Conservation (phyloP, 2,888 invertebrate species). For the Netelia melanura region DNA sequence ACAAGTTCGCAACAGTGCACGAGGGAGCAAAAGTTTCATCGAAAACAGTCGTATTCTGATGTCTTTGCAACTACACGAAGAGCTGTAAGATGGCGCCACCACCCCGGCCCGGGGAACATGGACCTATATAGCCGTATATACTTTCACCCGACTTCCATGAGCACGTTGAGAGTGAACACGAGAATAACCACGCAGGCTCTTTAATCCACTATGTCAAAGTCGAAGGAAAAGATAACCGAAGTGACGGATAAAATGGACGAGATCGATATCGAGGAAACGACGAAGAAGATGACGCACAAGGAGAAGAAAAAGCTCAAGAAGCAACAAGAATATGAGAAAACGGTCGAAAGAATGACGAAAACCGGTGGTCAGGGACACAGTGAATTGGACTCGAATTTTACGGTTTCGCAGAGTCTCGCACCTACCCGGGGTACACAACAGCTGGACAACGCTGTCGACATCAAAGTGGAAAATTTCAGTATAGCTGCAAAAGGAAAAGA, state of each 20-base stretch:
- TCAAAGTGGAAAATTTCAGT: conserved; percentile 99
- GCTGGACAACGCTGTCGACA: conserved; percentile 97
- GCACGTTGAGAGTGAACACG: conserved; percentile 19
- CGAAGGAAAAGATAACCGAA: conserved; percentile 69
- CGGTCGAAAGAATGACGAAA: conserved; percentile 93
- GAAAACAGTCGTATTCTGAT: background rate
- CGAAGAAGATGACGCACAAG: conserved; percentile 93
- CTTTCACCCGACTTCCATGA: conserved; percentile 8
- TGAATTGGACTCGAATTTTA: conserved; percentile 96
- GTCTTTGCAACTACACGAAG: background rate
- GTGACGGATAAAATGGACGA: conserved; percentile 78
- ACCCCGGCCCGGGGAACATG: background rate
- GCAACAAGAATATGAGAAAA: conserved; percentile 94
- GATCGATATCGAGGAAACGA: conserved; percentile 82
- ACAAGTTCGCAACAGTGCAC: background rate
- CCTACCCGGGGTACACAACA: conserved; percentile 83
- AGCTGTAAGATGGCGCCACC: conserved; percentile 40
- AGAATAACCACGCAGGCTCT: background rate
- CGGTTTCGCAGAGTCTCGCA: conserved; percentile 93
- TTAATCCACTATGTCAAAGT: conserved; percentile 72
- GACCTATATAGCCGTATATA: background rate
- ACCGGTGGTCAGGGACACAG: conserved; percentile 96
- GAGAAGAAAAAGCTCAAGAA: conserved; percentile 97
- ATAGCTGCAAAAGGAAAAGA: conserved; percentile 99
- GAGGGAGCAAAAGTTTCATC: background rate